Conservation (phyloP, 2,113 vertebrate species). For the Regulus satrapa region DNA sequence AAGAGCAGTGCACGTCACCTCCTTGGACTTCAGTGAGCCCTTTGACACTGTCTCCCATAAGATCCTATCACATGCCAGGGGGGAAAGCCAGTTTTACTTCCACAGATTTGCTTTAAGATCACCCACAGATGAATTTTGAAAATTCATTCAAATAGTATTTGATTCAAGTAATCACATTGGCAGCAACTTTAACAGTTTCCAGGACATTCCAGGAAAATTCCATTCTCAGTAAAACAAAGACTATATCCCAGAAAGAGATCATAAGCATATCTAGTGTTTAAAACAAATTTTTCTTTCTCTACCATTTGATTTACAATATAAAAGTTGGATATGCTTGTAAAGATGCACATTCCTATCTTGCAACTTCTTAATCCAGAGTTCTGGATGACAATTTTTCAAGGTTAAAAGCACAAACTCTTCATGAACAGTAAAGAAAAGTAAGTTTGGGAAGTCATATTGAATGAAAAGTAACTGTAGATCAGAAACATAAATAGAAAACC, state of each 20-base stretch:
- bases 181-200: background rate
- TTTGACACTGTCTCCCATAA: background rate
- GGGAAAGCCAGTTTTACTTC: background rate
- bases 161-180: background rate
- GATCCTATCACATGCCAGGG: background rate
- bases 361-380: background rate
- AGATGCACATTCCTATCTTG: background rate
- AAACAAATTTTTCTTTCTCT: background rate
- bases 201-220: background rate
- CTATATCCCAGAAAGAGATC: background rate
- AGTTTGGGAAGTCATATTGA: background rate
- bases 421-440: background rate
- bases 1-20: accelerated
- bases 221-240: background rate
- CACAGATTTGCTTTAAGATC: background rate
- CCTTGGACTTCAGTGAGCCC: background rate
- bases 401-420: background rate
- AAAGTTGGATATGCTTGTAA: background rate
- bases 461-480: background rate
- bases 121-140: background rate
- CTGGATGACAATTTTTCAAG: background rate
- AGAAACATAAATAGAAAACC: background rate
- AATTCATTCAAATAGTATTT: background rate
- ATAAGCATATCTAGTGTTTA: background rate
- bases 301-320: background rate